Evolutionary conservation across 2,888 invertebrate genomes (phyloP).

Genomic region (Unio pictorum): DNA sequence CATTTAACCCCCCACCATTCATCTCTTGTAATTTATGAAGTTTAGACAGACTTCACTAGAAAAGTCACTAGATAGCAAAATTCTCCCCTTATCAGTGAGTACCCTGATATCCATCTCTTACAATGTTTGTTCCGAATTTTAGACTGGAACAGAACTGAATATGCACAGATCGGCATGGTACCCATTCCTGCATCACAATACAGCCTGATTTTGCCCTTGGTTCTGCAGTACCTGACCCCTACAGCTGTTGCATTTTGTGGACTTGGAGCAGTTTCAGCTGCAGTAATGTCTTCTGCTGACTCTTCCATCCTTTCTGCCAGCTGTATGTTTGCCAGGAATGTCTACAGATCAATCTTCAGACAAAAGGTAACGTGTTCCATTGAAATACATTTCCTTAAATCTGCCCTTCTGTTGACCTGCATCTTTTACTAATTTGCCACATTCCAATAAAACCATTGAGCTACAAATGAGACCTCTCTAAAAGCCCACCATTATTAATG

Average conservation of each 20-base stretch:
- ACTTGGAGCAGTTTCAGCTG: slow-evolving; percentile 97
- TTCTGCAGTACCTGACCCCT: slow-evolving; percentile 96
- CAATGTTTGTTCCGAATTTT: slow-evolving; percentile 19
- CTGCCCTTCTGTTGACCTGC: too few relatives aligned
- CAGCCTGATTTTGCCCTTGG: slow-evolving; percentile 96
- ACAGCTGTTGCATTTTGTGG: slow-evolving; percentile 97
- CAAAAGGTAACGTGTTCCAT: slow-evolving; percentile 79
- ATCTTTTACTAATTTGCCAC: too few relatives aligned
- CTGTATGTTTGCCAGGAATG: slow-evolving; percentile 99
- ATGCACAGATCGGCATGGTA: slow-evolving; percentile 71
- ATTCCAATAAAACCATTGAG: too few relatives aligned
- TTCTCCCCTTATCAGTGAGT: too few relatives aligned
- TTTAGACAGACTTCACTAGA: too few relatives aligned
- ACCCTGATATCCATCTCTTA: neutral
- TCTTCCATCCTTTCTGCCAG: slow-evolving; percentile 98
- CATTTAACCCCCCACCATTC: too few relatives aligned
- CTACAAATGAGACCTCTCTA: too few relatives aligned
- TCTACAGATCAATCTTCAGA: slow-evolving; percentile 96
- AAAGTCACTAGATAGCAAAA: too few relatives aligned
- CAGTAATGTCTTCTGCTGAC: slow-evolving; percentile 99
- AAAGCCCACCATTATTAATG: too few relatives aligned
- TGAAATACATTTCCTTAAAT: too few relatives aligned
- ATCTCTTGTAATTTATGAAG: too few relatives aligned
- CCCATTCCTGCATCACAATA: slow-evolving; percentile 77
- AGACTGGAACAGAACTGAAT: slow-evolving; percentile 97